Evolutionary conservation across 2,797 vertebrate genomes (phyloP).

Genomic region (Oreortyx pictus): DNA sequence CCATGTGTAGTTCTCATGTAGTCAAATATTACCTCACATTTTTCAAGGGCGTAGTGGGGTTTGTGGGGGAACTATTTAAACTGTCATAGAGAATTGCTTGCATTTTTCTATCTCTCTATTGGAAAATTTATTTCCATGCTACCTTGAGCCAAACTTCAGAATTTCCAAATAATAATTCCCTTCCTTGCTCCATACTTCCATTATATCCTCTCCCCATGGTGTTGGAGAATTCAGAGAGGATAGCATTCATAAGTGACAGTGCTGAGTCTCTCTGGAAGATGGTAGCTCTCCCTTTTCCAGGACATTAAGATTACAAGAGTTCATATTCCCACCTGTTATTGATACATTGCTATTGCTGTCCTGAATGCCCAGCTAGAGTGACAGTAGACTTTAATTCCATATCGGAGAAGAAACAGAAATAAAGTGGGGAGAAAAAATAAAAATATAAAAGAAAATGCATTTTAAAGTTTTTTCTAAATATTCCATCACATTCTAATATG

Average conservation of each 20-base stretch:
- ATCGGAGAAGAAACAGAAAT: neutral
- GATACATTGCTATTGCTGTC: neutral
- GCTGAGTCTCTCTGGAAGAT: neutral
- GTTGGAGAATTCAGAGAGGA: neutral
- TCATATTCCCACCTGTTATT: neutral
- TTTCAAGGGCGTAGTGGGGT: neutral
- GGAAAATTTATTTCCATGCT: neutral
- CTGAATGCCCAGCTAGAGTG: neutral
- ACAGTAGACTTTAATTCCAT: neutral
- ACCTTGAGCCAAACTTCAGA: neutral
- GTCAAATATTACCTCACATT: neutral
- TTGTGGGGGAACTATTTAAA: neutral
- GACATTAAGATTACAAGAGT: neutral
- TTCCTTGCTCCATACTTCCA: neutral
- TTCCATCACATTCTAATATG: neutral
- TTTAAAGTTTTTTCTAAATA: neutral
- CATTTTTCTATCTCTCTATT: neutral
- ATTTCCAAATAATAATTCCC: neutral
- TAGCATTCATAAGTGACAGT: neutral
- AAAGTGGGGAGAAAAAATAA: neutral
- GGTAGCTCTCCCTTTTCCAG: neutral
- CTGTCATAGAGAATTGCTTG: neutral
- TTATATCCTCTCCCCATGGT: neutral
- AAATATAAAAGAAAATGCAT: neutral
- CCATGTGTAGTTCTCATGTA: neutral